These are phyloP conservation scores for Halcyon malimbica DNA, from an alignment of 2,113 vertebrate genomes.

Conservation along the genomic window DNA sequence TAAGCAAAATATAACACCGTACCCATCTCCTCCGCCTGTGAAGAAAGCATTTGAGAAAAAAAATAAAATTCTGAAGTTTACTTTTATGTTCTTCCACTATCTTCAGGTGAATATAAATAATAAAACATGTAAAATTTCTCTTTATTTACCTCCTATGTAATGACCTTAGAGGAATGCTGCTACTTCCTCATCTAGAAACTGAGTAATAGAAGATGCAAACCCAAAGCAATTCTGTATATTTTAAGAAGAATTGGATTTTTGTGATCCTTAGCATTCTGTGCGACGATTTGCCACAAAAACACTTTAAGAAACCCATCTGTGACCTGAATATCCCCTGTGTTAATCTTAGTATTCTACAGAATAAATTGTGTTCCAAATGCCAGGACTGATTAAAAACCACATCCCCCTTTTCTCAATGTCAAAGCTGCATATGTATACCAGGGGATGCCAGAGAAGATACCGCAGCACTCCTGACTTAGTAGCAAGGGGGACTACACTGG, in stretches of 20 bases:
- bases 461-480: conserved; percentile 59
- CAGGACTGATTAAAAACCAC: conserved; percentile 59
- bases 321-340: conserved; percentile 62
- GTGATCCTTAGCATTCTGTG: conserved; percentile 61
- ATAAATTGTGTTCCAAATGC: conserved; percentile 47
- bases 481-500: neutral
- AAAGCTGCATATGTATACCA: conserved; percentile 56
- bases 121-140: neutral
- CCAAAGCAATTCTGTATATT: conserved; percentile 41
- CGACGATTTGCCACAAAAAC: conserved; percentile 40
- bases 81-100: neutral
- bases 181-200: conserved; percentile 45
- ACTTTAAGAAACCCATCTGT: conserved; percentile 66
- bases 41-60: neutral
- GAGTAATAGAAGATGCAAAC: conserved; percentile 42
- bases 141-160: conserved; percentile 31
- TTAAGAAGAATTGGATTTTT: conserved; percentile 52
- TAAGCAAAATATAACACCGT: neutral
- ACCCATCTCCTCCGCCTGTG: neutral
- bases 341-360: conserved; percentile 56
- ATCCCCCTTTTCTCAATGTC: conserved; percentile 65
- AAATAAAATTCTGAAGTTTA: conserved; percentile 21
- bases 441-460: conserved; percentile 58
- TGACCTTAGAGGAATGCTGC: conserved; percentile 50
- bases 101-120: conserved; percentile 38